These are phyloP conservation scores for Pipistrellus kuhlii DNA, from an alignment of 2,797 vertebrate genomes.

Conservation along the genomic window DNA sequence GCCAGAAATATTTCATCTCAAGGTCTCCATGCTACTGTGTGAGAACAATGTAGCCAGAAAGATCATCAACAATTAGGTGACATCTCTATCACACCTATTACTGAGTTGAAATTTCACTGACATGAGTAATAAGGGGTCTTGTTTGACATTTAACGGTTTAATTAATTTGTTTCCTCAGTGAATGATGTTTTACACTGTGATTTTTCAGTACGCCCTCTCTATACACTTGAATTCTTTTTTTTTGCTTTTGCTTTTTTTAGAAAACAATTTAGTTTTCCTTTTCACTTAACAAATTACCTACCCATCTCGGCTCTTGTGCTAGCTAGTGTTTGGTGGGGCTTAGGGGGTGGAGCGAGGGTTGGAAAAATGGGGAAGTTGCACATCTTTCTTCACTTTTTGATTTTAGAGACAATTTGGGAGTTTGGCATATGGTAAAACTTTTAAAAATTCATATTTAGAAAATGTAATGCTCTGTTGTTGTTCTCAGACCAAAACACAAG, in stretches of 20 bases:
- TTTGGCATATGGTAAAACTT: background rate
- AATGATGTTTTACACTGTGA: slow-evolving; percentile 75
- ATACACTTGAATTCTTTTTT: slow-evolving; percentile 57
- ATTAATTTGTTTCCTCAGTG: slow-evolving; percentile 80
- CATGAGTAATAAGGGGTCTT: slow-evolving; percentile 69
- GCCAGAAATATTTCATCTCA: slow-evolving; percentile 61
- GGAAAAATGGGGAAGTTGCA: background rate
- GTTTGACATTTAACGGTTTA: slow-evolving; percentile 76
- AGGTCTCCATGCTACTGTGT: slow-evolving; percentile 62
- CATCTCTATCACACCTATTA: slow-evolving; percentile 66
- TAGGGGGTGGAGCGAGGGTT: background rate
- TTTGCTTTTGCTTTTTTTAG: slow-evolving; percentile 39
- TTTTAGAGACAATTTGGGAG: slow-evolving; percentile 28
- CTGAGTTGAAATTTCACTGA: slow-evolving; percentile 74
- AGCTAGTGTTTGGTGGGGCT: background rate
- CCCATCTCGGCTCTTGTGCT: background rate
- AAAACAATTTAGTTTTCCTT: slow-evolving; percentile 53
- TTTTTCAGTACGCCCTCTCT: background rate
- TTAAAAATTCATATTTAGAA: background rate
- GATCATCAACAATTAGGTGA: slow-evolving; percentile 76
- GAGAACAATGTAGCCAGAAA: slow-evolving; percentile 76
- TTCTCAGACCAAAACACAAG: background rate
- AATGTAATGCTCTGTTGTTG: background rate
- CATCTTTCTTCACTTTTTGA: background rate
- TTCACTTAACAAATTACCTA: slow-evolving; percentile 22